Conservation (phyloP, 2,797 vertebrate genomes). For the Odontamblyopus lacepedii region DNA sequence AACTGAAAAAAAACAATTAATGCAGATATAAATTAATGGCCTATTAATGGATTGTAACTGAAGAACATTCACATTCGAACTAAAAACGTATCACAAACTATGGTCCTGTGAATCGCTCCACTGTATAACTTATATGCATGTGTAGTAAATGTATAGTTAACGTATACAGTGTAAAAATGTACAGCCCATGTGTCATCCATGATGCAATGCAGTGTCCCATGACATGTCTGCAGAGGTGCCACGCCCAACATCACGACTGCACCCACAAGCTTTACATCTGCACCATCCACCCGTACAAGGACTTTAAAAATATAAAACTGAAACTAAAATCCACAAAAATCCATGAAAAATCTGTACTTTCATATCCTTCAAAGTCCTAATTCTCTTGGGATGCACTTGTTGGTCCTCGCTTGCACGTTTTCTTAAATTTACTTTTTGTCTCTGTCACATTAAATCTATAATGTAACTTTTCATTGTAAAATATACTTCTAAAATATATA, state of each 20-base stretch:
- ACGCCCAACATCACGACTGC: conserved; percentile 58
- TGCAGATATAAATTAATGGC: no score
- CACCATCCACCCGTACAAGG: not conserved
- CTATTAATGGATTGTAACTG: no score
- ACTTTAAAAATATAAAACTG: not conserved
- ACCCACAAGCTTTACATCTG: not conserved
- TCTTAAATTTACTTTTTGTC: not conserved
- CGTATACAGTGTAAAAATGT: no score
- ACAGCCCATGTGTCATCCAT: conserved; percentile 8
- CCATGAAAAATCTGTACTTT: not conserved
- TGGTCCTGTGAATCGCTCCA: no score
- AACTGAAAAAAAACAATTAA: no score
- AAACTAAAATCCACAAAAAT: no score
- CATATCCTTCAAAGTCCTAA: not conserved
- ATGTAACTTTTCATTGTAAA: not conserved
- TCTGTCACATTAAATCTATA: not conserved
- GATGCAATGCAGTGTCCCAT: conserved; percentile 24
- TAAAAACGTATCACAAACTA: no score
- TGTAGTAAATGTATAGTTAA: no score
- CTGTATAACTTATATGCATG: no score
- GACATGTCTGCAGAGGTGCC: conserved; percentile 49
- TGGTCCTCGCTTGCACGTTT: not conserved
- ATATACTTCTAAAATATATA: not conserved
- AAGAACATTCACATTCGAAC: no score
- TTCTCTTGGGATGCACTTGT: not conserved